Base-by-base conservation (phyloP, 37 sponge, comb jelly and placozoan species). In the Bolinopsis microptera region DNA sequence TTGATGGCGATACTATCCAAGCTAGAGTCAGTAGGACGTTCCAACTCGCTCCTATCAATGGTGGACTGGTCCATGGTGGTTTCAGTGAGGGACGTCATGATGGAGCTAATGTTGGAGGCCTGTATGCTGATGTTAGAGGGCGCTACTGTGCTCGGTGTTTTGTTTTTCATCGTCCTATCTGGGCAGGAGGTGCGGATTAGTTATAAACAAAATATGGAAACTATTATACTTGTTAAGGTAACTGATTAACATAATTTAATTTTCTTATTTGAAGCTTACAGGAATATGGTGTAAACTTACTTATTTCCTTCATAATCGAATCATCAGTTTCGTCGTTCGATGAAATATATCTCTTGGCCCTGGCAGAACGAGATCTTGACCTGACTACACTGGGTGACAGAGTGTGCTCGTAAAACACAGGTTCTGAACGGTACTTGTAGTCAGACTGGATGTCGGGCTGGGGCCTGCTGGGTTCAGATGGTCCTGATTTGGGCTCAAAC, bases 31-130 rank as follows among this genome's bases (percentile, higher is more conserved):
- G 38, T 35, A n/a, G 61, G 61, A 22, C 48, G 13, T 0, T 28
- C 28, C 5, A 33, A 8, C 34, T 35, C 80, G 21, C 18, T 1
- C 24, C 35, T 34, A 72, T 72, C 75, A 23, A 72, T n/a, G 26
- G 90, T 40, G 3, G n/a, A 24, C 25, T 86, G 61, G 13, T 80
- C 83, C 38, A 80, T 9, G 27, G 61, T 86, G 61, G 90, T 33
- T 21, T 86, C 90, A 41, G 90, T 86, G n/a, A 86, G 32, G 26
- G 90, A 86, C 21, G 90, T 86, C 90, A 86, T 86, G 90, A 86
- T 28, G 27, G 90, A 86, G 37, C 82, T 80, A 9, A 80, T 36
- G 82, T 80, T 80, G 30, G 41, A 32, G 37, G 27, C 36, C 13
- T 27, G 80, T 2, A 77, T 35, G 33, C 80, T 77, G 80, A 34